Conservation (phyloP, 2,888 invertebrate genomes). For the Orchestes rusci region DNA sequence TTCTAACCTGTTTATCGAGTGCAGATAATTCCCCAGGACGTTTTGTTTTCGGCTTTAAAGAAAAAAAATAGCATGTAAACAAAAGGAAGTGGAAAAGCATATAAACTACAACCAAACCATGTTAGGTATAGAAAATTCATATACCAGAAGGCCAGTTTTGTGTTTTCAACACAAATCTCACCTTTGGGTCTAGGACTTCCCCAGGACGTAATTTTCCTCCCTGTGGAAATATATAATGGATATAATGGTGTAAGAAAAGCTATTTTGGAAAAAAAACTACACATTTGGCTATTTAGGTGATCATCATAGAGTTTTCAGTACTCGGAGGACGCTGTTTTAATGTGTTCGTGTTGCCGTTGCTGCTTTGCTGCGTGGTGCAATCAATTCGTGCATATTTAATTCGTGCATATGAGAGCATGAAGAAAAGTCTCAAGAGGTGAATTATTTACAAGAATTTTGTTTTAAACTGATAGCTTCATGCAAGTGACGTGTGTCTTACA, state of each 20-base stretch:
- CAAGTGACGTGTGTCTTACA: no score
- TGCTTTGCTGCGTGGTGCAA: constrained; percentile 19
- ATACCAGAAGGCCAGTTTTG: constrained; percentile 44
- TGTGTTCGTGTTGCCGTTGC: constrained; percentile 18
- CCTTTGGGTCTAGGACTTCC: constrained; percentile 70
- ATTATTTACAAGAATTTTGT: neutral
- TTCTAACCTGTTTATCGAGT: constrained; percentile 62
- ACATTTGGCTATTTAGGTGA: no score
- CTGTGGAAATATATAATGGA: constrained; percentile 46
- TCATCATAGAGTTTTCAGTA: no score
- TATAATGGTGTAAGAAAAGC: neutral
- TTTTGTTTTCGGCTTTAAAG: constrained; percentile 60
- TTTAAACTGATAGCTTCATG: no score
- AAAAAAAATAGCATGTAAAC: constrained; percentile 45
- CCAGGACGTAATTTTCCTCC: constrained; percentile 71
- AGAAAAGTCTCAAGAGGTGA: neutral
- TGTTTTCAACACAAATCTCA: constrained; percentile 56
- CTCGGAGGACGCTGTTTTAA: no score
- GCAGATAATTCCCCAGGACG: constrained; percentile 68
- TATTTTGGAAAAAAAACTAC: no score
- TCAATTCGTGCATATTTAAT: constrained; percentile 18
- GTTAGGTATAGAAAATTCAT: constrained; percentile 24
- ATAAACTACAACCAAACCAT: constrained; percentile 30
- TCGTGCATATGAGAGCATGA: constrained; percentile 6
- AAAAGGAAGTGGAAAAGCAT: constrained; percentile 32